phyloP scores from a whole-genome alignment of 2,888 invertebrate species.

The Phania funesta region DNA sequence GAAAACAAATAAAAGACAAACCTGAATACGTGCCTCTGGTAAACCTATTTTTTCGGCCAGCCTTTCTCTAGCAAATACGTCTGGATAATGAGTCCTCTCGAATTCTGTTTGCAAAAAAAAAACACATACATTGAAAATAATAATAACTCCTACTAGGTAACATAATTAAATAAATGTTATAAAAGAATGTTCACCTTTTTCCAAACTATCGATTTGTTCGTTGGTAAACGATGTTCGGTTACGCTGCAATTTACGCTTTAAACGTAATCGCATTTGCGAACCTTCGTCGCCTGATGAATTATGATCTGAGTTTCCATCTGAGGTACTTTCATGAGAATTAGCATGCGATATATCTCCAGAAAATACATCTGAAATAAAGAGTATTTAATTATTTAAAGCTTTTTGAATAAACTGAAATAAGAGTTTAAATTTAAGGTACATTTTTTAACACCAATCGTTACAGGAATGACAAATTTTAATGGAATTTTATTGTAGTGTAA shows the following conservation, averaged over 20 bases:
- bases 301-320: slow-evolving; percentile 94
- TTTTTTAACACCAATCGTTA: no score
- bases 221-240: slow-evolving; percentile 99
- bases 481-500: no score
- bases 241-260: slow-evolving; percentile 97
- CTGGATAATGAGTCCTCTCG: slow-evolving; percentile 98
- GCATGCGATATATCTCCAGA: slow-evolving; percentile 83
- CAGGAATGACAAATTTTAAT: no score
- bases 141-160: not conserved
- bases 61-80: slow-evolving; percentile 97
- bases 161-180: not conserved
- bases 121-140: no score
- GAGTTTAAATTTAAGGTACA: no score
- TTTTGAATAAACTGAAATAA: no score
- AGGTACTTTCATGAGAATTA: slow-evolving; percentile 86
- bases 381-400: not conserved
- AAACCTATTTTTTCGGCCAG: slow-evolving; percentile 98
- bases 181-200: slow-evolving; percentile 89
- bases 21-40: slow-evolving; percentile 99
- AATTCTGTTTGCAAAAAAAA: slow-evolving; percentile 85
- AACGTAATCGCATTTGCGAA: slow-evolving; percentile 93
- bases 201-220: slow-evolving; percentile 98
- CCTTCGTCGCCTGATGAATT: slow-evolving; percentile 95
- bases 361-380: slow-evolving; percentile 81
- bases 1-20: slow-evolving; percentile 84